Evolutionary conservation across 1,140 invertebrate species (phyloP).

Genomic region (Rhyacophila brunnea): DNA sequence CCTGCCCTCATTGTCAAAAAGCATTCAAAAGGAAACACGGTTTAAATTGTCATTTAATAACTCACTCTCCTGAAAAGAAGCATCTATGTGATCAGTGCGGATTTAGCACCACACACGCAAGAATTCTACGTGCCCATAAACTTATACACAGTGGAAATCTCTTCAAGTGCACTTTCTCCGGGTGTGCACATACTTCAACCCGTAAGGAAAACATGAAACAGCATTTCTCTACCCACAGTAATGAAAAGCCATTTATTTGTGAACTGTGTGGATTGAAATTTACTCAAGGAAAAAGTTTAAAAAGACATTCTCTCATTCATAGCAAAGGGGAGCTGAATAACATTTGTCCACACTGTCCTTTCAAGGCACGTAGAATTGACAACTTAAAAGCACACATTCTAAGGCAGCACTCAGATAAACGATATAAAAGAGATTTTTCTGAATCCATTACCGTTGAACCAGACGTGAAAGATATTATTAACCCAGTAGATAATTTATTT

Average conservation of each 20-base stretch:
- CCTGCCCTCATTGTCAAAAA: conserved; percentile 58
- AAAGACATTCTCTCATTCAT: conserved; percentile 51
- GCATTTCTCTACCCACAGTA: conserved; percentile 57
- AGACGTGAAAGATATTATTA: too few species aligned
- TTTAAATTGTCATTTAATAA: conserved; percentile 57
- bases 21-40: conserved; percentile 66
- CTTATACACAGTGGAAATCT: conserved; percentile 57
- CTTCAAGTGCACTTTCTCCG: conserved; percentile 53
- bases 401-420: conserved; percentile 45
- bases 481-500: too few species aligned
- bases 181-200: conserved; percentile 51
- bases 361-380: conserved; percentile 55
- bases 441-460: too few species aligned
- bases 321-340: conserved; percentile 38
- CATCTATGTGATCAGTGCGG: conserved; percentile 64
- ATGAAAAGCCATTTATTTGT: conserved; percentile 55
- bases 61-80: conserved; percentile 57
- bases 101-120: conserved; percentile 59
- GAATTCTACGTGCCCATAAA: conserved; percentile 58
- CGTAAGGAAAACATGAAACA: conserved; percentile 55
- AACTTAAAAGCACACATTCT: conserved; percentile 58
- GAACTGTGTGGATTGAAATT: conserved; percentile 56
- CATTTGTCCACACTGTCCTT: conserved; percentile 51
- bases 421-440: conserved; percentile 4
- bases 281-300: conserved; percentile 52